These are phyloP conservation scores for Bombus huntii DNA, from an alignment of 1,140 invertebrate species.

Conservation along the genomic window DNA sequence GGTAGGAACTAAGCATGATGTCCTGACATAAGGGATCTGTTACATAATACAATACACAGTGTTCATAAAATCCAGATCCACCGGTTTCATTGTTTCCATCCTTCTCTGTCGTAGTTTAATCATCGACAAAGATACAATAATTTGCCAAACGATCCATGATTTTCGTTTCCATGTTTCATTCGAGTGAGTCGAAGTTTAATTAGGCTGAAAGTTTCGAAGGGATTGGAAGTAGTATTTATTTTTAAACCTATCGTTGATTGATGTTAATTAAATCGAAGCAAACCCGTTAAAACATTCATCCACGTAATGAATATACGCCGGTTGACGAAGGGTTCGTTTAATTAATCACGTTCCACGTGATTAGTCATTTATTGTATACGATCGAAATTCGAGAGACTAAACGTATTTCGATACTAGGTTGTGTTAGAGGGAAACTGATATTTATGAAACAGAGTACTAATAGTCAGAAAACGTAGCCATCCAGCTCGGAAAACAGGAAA, in stretches of 20 bases:
- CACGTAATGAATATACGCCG: slow-evolving; percentile 9
- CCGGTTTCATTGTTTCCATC: not conserved
- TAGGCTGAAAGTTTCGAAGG: not conserved
- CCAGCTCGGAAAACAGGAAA: too few species aligned
- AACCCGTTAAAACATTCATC: not conserved
- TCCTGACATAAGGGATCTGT: slow-evolving; percentile 24
- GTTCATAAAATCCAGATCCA: slow-evolving; percentile 37
- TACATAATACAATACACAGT: slow-evolving; percentile 21
- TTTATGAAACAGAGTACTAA: not conserved
- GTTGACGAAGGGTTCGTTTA: not conserved
- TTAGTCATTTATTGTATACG: slow-evolving; percentile 25
- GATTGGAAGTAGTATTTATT: not conserved
- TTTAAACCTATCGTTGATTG: not conserved
- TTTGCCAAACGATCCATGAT: not conserved
- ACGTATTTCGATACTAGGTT: not conserved
- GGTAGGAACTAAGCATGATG: not conserved
- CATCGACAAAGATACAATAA: too few species aligned
- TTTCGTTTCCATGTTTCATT: not conserved
- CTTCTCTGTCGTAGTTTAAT: not conserved
- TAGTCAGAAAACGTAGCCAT: not conserved
- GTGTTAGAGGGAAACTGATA: not conserved
- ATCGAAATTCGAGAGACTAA: not conserved
- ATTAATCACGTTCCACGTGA: slow-evolving; percentile 27
- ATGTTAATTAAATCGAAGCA: slow-evolving; percentile 35
- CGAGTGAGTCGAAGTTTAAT: not conserved